Base-by-base conservation (phyloP, 2,888 invertebrate genomes). In the Volucella inanis region DNA sequence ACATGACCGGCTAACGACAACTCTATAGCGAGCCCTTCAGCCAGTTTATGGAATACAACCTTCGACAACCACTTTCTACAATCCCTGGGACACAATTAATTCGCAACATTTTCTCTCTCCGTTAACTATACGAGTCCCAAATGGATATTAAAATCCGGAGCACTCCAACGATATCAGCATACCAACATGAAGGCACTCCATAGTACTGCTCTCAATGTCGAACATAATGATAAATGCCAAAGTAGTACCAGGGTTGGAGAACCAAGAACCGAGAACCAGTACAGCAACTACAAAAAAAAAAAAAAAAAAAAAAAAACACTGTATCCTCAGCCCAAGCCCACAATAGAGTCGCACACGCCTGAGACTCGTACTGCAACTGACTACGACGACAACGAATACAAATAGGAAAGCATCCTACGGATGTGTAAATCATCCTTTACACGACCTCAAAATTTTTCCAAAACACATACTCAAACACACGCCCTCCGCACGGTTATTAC, bases 21-120 rank as follows among this genome's bases (percentile, higher is more conserved):
- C 67, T 55, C 47, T 61, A 61, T 45, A 68, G 6, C 31, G 6
- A 57, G 10, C 31, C 61, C 55, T 47, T 50, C 57, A 55, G 11
- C 64, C 22, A 50, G 31, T 50, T 52, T 71, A 15, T n/a, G 45
- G 9, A 52, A 52, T 22, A 71, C 59, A 67, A 14, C 57, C 47
- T 54, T 15, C 41, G 45, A 15, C 61, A 39, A 14, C 74, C 54
- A 74, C 55, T 82, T 67, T 50, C 68, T 57, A 54, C 52, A 65
- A 45, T 84, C 83, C 83, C 79, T 49, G 41, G 57, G 79, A 75
- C 75, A 68, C 83, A 76, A 84, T 84, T 84, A 84, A 75, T 84
- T 65, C 61, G 64, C 75, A 70, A 52, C 64, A 59, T 70, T 75
- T 78, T 71, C 61, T 50, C 80, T 71, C 76, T 72, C 61, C 57